Evolutionary conservation across 1,140 invertebrate species (phyloP).

Genomic region (Caenorhabditis elegans): WBcel235 BX284602.5:7200001-7200500

Average conservation of each 20-base stretch:
- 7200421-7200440: not conserved
- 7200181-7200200: not conserved
- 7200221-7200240: not conserved
- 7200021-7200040: too few relatives aligned
- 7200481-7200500: not conserved
- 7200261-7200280: slow-evolving; percentile 19
- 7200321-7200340: slow-evolving; percentile 31
- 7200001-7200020: too few relatives aligned
- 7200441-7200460: not conserved
- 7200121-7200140: not conserved
- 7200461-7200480: not conserved
- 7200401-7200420: slow-evolving; percentile 29
- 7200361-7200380: slow-evolving; percentile 32
- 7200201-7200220: not conserved
- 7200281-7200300: slow-evolving; percentile 27
- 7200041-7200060: too few relatives aligned
- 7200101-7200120: too few relatives aligned
- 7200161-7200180: slow-evolving; percentile 9
- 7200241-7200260: slow-evolving; percentile 25
- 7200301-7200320: slow-evolving; percentile 23
- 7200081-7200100: too few relatives aligned
- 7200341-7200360: slow-evolving; percentile 24
- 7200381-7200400: slow-evolving; percentile 30
- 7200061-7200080: too few relatives aligned
- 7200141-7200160: not conserved